Evolutionary conservation across 2,888 invertebrate genomes (phyloP).

Genomic region (Atherix ibis): DNA sequence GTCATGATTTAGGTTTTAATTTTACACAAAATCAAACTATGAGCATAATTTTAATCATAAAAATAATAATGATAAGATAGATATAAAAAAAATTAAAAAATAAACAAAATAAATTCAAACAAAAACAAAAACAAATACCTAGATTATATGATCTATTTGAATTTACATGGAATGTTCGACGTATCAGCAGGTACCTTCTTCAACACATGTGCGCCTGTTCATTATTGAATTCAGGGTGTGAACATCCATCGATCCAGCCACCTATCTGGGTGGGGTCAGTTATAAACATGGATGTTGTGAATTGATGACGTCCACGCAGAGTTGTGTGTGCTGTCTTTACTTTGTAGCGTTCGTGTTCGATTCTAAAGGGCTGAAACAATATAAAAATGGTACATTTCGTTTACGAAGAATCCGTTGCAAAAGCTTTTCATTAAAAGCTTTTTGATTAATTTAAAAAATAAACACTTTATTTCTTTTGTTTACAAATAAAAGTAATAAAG

Average conservation of each 20-base stretch:
- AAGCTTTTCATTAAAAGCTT: slow-evolving; percentile 7
- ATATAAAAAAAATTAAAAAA: too few species aligned
- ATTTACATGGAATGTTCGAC: slow-evolving; percentile 12
- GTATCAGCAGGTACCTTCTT: slow-evolving; percentile 10
- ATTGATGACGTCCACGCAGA: slow-evolving; percentile 9
- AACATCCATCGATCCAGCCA: slow-evolving; percentile 9
- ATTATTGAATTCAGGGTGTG: slow-evolving; percentile 7
- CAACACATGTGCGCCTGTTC: slow-evolving; percentile 9
- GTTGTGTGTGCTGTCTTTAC: slow-evolving; percentile 10
- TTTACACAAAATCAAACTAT: too few species aligned
- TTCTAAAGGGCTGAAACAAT: slow-evolving; percentile 8
- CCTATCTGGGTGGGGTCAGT: slow-evolving; percentile 7
- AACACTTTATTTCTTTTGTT: too few species aligned
- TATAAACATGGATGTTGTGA: slow-evolving; percentile 5
- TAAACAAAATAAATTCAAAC: too few species aligned
- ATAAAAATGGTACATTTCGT: slow-evolving; percentile 16
- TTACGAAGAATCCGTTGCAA: slow-evolving; percentile 12
- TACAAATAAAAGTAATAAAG: slow-evolving; percentile 1
- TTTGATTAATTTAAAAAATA: slow-evolving; percentile 7
- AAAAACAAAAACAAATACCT: slow-evolving; percentile 9
- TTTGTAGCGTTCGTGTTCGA: slow-evolving; percentile 10
- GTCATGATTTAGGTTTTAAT: too few species aligned
- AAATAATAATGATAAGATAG: too few species aligned
- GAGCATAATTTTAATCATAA: too few species aligned
- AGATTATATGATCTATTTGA: slow-evolving; percentile 12